Conservation (phyloP, 2,888 invertebrate species). For the Pyrochroa serraticornis region DNA sequence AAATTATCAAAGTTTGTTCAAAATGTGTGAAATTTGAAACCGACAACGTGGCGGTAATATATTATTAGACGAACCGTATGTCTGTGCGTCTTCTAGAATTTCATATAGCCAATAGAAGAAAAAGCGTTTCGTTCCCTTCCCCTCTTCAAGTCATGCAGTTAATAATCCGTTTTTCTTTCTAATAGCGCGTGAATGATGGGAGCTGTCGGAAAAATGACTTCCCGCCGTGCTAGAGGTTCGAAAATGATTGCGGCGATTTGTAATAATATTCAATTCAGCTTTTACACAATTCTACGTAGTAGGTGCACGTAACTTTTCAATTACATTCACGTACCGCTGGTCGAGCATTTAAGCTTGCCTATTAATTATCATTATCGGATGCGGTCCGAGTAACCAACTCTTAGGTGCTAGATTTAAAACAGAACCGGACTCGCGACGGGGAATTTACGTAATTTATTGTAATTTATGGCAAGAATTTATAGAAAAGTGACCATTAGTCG, state of each 20-base stretch:
- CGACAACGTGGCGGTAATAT: constrained; percentile 46
- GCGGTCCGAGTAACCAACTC: constrained; percentile 2
- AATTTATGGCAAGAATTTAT: constrained; percentile 13
- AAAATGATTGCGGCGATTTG: constrained; percentile 16
- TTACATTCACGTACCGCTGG: constrained; percentile 11
- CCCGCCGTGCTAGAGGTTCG: not conserved
- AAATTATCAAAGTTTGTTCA: constrained; percentile 53
- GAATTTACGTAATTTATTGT: constrained; percentile 19
- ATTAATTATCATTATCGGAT: constrained; percentile 34
- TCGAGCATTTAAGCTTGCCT: constrained; percentile 24
- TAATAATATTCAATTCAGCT: constrained; percentile 14
- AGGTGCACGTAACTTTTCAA: constrained; percentile 19
- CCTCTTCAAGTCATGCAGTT: not conserved
- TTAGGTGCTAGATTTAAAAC: constrained; percentile 5
- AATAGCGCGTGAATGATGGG: constrained; percentile 19
- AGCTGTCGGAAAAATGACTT: constrained; percentile 18
- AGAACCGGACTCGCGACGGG: constrained; percentile 7
- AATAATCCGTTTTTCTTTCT: constrained; percentile 1
- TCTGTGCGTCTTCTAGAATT: no score
- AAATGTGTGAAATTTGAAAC: constrained; percentile 53
- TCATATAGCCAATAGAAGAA: not conserved
- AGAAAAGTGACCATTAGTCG: constrained; percentile 4
- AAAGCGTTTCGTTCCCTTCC: not conserved
- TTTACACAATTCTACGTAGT: constrained; percentile 10
- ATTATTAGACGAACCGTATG: constrained; percentile 33